These are phyloP conservation scores for Adoxophyes honmai DNA, from an alignment of 1,140 invertebrate species.

Conservation along the genomic window DNA sequence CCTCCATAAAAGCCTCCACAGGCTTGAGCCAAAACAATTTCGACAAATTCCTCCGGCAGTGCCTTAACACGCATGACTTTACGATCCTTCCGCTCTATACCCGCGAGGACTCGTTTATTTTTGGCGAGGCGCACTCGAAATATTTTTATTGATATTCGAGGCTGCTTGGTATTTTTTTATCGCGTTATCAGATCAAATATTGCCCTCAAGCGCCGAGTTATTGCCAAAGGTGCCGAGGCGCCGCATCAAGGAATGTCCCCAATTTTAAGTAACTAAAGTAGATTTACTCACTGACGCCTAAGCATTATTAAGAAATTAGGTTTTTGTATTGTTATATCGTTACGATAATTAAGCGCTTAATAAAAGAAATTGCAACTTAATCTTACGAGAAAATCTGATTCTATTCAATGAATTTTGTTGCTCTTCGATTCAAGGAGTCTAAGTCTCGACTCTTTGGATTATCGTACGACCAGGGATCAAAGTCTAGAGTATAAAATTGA, in stretches of 20 bases:
- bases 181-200: constrained; percentile 40
- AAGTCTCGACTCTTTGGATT: no score
- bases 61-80: constrained; percentile 62
- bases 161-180: constrained; percentile 33
- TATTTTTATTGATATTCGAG: constrained; percentile 46
- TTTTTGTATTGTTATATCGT: no score
- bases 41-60: constrained; percentile 65
- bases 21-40: constrained; percentile 73
- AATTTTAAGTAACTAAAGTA: constrained; percentile 12
- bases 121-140: constrained; percentile 30
- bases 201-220: constrained; percentile 19
- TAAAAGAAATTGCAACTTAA: no score
- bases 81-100: constrained; percentile 40
- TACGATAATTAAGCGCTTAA: no score
- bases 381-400: no score
- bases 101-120: constrained; percentile 45
- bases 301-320: constrained; percentile 1
- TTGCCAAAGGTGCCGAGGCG: constrained; percentile 11
- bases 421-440: no score
- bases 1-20: constrained; percentile 64
- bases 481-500: no score
- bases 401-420: no score
- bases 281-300: background rate
- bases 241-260: constrained; percentile 9
- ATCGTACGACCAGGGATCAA: no score